Base-by-base conservation (phyloP, 1,140 invertebrate species). In the Stegodyphus mimosarum region DNA sequence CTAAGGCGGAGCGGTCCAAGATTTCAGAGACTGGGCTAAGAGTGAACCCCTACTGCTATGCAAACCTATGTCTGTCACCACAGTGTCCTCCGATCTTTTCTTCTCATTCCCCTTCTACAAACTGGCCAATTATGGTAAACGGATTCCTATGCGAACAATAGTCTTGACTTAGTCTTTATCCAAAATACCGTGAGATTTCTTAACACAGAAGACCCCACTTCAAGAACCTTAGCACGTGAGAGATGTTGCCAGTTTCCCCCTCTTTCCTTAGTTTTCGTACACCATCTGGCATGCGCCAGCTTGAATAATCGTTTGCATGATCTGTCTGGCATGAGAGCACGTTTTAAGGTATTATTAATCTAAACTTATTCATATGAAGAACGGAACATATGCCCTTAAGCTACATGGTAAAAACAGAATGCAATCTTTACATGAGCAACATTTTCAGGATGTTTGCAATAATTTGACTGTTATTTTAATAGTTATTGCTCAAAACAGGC, bases 51-150 rank as follows among this genome's bases (percentile, higher is more conserved):
- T 33, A 18, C 10, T 33, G 10, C 6, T 18, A 50, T 13, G 49
- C 7, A 49, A 71, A 71, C 69, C 13, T 33, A 33, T n/a, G 33
- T 50, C 50, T 71, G 69, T 71, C 69, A 71, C 69, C n/a, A 71
- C 11, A 18, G 50, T 6, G n/a, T 51, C 7, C 69, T n/a, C n/a
- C 11, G 72, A 11, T 50, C 72, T 17, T 74, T 55, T 74, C 18
- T 18, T 76, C 64, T 11, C 11, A 55, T 7, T 33, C 71, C 70
- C 70, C 52, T 66, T 60, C 71, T 51, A 83, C 80, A 83, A 75
- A 75, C 81, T 75, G 81, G 6, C 50, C 81, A 83, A 83, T 83
- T 83, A 83, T 75, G 72, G 63, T 15, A 51, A 79, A 69, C 64
- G 64, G 66, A 79, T 79, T 67, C 64, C 17, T 17, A 15, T 13